Evolutionary conservation across 2,888 invertebrate genomes (phyloP).

Genomic region (Lomographa bimaculata): DNA sequence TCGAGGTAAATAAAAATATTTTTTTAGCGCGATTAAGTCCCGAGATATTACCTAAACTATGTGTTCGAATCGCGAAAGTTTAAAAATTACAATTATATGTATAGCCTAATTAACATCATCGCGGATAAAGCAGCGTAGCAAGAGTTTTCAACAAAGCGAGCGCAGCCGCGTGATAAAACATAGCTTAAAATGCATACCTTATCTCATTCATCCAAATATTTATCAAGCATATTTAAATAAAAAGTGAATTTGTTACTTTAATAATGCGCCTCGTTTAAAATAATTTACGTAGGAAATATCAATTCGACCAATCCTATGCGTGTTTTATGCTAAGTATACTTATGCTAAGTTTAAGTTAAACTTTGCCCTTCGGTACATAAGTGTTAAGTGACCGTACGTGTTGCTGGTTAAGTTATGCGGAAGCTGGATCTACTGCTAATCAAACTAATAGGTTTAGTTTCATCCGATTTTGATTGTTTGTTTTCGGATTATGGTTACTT

Average conservation of each 20-base stretch:
- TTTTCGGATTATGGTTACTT: constrained; percentile 5
- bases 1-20: too few species aligned
- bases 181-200: constrained; percentile 20
- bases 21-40: too few species aligned
- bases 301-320: constrained; percentile 43
- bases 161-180: too few species aligned
- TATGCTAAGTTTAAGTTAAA: too few species aligned
- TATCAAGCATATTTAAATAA: constrained; percentile 31
- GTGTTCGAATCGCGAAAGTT: too few species aligned
- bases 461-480: constrained; percentile 21
- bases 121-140: too few species aligned
- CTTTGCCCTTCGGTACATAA: constrained; percentile 46
- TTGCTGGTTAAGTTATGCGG: constrained; percentile 62
- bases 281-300: constrained; percentile 45
- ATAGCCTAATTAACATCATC: too few species aligned
- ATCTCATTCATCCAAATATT: constrained; percentile 25
- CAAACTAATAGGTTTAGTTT: constrained; percentile 45
- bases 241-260: constrained; percentile 25
- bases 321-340: constrained; percentile 46
- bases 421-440: constrained; percentile 66
- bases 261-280: constrained; percentile 36
- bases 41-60: too few species aligned
- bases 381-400: constrained; percentile 60
- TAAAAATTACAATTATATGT: too few species aligned
- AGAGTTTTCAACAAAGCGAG: too few species aligned